Evolutionary conservation across 1,140 invertebrate genomes (phyloP).

Genomic region (Ceratitis capitata): DNA sequence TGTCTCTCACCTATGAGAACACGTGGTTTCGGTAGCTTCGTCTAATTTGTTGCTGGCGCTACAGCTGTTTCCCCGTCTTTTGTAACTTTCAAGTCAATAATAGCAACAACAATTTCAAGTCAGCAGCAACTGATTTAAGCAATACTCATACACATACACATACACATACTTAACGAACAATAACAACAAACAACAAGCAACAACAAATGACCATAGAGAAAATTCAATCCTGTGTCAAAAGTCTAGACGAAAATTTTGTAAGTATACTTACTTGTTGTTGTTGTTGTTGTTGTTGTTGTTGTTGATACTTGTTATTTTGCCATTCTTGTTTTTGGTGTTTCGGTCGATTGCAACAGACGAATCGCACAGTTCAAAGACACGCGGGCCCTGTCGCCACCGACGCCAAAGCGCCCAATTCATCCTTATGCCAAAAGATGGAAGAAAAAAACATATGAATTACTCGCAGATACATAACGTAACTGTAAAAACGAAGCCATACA

Average conservation of each 20-base stretch:
- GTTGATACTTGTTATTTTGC: background rate
- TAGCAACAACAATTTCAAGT: background rate
- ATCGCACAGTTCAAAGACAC: conserved; percentile 25
- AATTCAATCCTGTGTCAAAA: background rate
- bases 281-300: background rate
- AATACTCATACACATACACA: background rate
- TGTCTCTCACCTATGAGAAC: background rate
- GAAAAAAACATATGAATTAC: background rate
- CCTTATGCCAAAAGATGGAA: background rate
- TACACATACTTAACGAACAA: too few relatives aligned
- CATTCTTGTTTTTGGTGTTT: background rate
- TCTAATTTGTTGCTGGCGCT: background rate
- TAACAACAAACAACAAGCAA: background rate
- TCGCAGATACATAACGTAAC: background rate
- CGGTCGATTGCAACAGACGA: conserved; percentile 15
- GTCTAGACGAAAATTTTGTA: conserved; percentile 33
- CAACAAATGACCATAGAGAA: background rate
- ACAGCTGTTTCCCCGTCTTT: background rate
- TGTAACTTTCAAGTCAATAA: background rate
- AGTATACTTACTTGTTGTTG: too few relatives aligned
- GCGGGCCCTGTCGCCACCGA: background rate
- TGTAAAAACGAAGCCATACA: background rate
- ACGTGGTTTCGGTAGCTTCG: too few relatives aligned
- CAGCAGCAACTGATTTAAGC: background rate
- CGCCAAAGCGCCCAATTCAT: background rate